Evolutionary conservation across 2,888 invertebrate species (phyloP), one percentile per base, ranked within the genome.

Genomic region (Chironomus riparius): DNA sequence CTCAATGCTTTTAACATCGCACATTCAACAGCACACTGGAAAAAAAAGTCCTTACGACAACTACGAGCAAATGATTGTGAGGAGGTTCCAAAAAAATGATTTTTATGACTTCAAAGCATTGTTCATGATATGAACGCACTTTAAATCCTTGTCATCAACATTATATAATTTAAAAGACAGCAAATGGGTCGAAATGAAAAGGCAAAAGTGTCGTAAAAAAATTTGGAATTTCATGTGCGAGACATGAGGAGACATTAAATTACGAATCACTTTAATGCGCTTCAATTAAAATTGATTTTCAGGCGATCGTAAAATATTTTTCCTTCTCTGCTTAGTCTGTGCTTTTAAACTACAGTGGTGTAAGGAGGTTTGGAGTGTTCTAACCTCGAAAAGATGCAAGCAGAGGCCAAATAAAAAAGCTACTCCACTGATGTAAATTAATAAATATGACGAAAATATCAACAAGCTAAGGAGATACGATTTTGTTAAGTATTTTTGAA

Each of bases 1-100:
- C 74, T 68, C 74, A 68, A 74, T 74, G 74, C 74, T 68, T 74
- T 74, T 74, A 74, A 74, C 74, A n/a, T 65, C 21, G 18, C 24
- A 21, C 18, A 65, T 21, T 65, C 65, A 56, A 15, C 56, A n/a
- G n/a, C 56, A n/a, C n/a, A 18, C 56, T 15, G 18, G 62, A 62
- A 62, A 65, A 38, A 50, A 50, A 50, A 50, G 18, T 28, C 28
- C 28, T 28, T 28, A 28, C 28, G 28, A 28, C 28, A 28, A 28
- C 28, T 28, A 28, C 28, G 28, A 56, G 56, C 15, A 18, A 56
- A 5, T 18, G 56, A 15, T 15, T n/a, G 50, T 50, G n/a, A 50
- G 56, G 38, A 38, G 38, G 38, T 38, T 38, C 38, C 38, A 38
- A 38, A 38, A 38, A 38, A 38, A 38, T 38, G 38, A 38, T 38